Base-by-base conservation (phyloP, 2,113 vertebrate species). In the Neolamprologus variostigma region DNA sequence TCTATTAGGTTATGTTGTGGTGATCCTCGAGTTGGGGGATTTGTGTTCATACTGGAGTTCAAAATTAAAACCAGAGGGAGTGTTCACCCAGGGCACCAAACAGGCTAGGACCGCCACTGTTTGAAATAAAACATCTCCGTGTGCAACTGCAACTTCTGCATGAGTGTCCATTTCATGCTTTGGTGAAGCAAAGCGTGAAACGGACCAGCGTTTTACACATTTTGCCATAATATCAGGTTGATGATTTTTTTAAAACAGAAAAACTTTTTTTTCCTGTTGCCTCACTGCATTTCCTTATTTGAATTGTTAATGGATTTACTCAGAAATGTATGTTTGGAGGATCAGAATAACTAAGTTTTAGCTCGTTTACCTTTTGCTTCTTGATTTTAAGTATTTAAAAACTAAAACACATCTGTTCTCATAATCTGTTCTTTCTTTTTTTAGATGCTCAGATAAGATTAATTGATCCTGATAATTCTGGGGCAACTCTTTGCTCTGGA, bases 401-500 rank as follows among this genome's bases (percentile, higher is more conserved):
- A 55, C 54, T 57, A 57, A 26, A 57, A 26, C 54, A 57, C 23
- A 57, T 57, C 23, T 26, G 54, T 57, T 57, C 54, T 57, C 54
- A 57, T 26, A 57, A 26, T 57, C 23, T 57, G 23, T 28, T 26
- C 7, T 57, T 57, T 57, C 54, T 57, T 26, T 57, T 57, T 2
- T 26, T 57, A 57, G 54, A 57, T 3, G 54, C 54, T 57, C 23
- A 26, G 23, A 57, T 57, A 26, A 57, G 23, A 26, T 57, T 57
- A 57, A 3, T 57, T 57, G 1, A 57, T 57, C 54, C 54, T 8
- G 12, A 57, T 57, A 26, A 57, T 3, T 63, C 59, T 10, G 26
- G 0, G 57, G 0, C 26, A 14, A 7, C 28, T 63, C 31, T 0
- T 6, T 63, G 59, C 54, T 21, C 7, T 4, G 63, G 63, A 5